These are phyloP conservation scores for Coptodon bakossiorum DNA, from an alignment of 2,113 vertebrate species.

Conservation along the genomic window DNA sequence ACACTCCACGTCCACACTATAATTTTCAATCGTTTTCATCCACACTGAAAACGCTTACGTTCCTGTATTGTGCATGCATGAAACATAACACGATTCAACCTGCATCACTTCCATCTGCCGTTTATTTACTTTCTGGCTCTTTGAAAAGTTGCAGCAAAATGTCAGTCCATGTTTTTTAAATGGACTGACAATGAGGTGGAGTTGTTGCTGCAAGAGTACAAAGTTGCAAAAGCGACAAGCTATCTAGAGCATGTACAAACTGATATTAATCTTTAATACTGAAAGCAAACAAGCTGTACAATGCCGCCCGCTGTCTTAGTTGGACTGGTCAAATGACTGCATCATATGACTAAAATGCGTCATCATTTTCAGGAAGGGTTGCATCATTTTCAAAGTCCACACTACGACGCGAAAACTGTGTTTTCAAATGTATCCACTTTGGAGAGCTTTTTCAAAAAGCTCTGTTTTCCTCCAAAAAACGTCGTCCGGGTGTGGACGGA, in stretches of 20 bases:
- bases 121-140: background rate
- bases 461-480: background rate
- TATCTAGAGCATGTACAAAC: background rate
- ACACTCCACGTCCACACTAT: too few species aligned
- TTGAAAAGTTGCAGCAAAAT: fast-evolving
- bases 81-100: background rate
- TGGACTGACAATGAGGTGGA: background rate
- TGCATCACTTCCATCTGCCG: background rate
- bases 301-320: fast-evolving
- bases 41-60: too few species aligned
- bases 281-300: background rate
- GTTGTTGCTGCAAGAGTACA: background rate
- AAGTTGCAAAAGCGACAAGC: background rate
- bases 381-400: background rate
- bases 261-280: background rate
- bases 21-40: too few species aligned
- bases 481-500: fast-evolving
- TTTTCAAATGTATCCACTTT: background rate
- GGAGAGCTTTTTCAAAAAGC: background rate
- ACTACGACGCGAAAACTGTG: background rate
- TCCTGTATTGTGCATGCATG: background rate
- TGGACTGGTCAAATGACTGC: background rate
- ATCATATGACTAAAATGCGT: background rate
- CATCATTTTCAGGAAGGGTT: background rate
- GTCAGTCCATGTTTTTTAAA: background rate